Base-by-base conservation (phyloP, 2,113 vertebrate species). In the Sigmodon hispidus region DNA sequence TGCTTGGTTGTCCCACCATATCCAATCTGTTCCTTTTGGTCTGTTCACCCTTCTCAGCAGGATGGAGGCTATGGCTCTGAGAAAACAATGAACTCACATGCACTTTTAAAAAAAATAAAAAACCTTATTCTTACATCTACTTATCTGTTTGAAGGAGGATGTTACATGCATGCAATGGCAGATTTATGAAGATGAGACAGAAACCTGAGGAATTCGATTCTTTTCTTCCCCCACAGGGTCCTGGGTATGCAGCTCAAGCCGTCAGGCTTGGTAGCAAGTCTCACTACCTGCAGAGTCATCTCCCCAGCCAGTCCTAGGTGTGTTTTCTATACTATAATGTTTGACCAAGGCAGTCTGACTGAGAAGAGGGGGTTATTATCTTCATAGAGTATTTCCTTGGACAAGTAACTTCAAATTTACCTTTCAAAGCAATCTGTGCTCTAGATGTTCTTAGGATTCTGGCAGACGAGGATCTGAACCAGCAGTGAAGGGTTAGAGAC, bases 321-420 rank as follows among this genome's bases (percentile, higher is more conserved):
- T 13, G 26, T 26, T 52, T 48, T 63, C 57, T 24, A 7, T 26
- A 34, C 26, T 16, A 16, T 55, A 11, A 7, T 31, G 34, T 84
- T 52, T 29, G 43, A 22, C 34, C n/a, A 34, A 59, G 31, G 16
- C 17, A 26, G 61, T n/a, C 31, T 24, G 36, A 40, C 52, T 36
- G 48, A 69, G 75, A 87, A 26, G 63, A 34, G 36, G 40, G 21
- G 31, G 65, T 72, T 7, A 52, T 72, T 7, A 52, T n/a, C 69
- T 93, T 91, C 24, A 69, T 31, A 7, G 81, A 91, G 55, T 8
- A 15, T 13, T 87, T 72, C 65, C 55, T 40, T 87, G 69, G 57
- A 57, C 45, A 80, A 80, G 50, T 36, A 65, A 95, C 40, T 92
- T 84, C 36, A n/a, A 72, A 92, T 63, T 83, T 57, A 40, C 55